Conservation (phyloP, 2,113 vertebrate species). For the Oriolus oriolus region DNA sequence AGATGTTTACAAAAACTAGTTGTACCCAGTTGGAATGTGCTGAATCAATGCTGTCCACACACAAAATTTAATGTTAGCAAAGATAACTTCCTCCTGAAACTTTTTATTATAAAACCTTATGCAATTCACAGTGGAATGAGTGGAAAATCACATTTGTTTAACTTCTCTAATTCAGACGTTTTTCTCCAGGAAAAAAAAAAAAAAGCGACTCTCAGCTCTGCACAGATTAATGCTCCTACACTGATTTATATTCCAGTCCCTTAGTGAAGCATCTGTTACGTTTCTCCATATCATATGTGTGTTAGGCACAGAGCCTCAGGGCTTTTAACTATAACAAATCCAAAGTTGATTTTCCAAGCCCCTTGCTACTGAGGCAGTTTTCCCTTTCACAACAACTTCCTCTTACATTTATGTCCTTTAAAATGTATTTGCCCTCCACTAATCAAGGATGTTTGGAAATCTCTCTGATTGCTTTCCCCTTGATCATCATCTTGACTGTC, state of each 20-base stretch:
- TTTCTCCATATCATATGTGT: background rate
- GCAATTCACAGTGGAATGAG: background rate
- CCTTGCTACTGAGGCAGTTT: background rate
- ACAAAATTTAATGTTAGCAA: rapidly evolving
- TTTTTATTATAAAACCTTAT: background rate
- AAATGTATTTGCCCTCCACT: conserved; percentile 12
- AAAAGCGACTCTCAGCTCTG: background rate
- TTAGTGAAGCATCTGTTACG: conserved; percentile 26
- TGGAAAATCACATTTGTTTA: background rate
- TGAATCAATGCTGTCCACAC: background rate
- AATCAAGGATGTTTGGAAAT: background rate
- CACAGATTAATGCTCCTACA: background rate
- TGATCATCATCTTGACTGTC: background rate
- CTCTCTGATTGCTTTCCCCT: background rate
- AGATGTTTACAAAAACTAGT: background rate
- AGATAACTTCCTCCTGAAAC: background rate
- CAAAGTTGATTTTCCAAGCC: conserved; percentile 20
- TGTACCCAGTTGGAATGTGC: background rate
- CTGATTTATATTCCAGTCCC: conserved; percentile 30
- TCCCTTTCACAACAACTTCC: background rate
- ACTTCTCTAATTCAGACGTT: conserved; percentile 1
- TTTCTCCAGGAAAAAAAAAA: background rate
- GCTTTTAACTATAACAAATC: conserved; percentile 33
- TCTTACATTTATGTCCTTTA: background rate
- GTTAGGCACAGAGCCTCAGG: background rate